Evolutionary conservation across 2,888 invertebrate species (phyloP), one percentile per base, ranked within the genome.

Genomic region (Diloba caeruleocephala): DNA sequence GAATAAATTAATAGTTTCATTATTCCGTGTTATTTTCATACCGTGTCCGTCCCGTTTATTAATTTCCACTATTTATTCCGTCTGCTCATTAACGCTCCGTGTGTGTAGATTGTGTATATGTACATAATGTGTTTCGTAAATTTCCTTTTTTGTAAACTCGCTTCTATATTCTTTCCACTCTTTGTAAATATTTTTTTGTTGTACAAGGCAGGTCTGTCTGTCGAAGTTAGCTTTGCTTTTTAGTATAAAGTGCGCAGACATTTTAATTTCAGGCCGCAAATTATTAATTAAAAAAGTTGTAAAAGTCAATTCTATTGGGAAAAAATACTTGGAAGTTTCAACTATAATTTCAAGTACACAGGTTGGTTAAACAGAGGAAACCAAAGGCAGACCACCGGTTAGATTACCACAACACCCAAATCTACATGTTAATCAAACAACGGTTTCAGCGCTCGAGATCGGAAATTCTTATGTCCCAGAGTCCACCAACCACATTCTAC

Each of bases 401-500:
- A 45, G 44, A 10, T 37, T 9, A 42, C n/a, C n/a, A 29, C 31
- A 42, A 37, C 36, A 31, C 19, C 13, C 36, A 17, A 32, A 55
- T 43, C 66, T 66, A 69, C 70, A 67, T 37, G 49, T 50, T 59
- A 70, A 54, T 54, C 51, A 59, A 67, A 59, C 64, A 51, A 66
- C 66, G 54, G 65, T 90, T 90, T 74, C 92, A 92, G 92, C 84
- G 90, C 45, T 90, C 92, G 71, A 84, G 87, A 56, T 90, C 92
- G 64, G 92, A 92, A 76, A 79, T 85, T 65, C 79, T 88, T 68
- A 87, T 90, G 89, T 89, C 90, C 43, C 88, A 88, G 76, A 88
- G 88, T 56, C 91, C 92, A 28, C 87, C 89, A 4, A 69, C 55
- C 55, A 79, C 83, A 3, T 76, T 85, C 73, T 82, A 80, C 74